Evolutionary conservation across 2,888 invertebrate genomes (phyloP).

Genomic region (Andrena trimmerana): DNA sequence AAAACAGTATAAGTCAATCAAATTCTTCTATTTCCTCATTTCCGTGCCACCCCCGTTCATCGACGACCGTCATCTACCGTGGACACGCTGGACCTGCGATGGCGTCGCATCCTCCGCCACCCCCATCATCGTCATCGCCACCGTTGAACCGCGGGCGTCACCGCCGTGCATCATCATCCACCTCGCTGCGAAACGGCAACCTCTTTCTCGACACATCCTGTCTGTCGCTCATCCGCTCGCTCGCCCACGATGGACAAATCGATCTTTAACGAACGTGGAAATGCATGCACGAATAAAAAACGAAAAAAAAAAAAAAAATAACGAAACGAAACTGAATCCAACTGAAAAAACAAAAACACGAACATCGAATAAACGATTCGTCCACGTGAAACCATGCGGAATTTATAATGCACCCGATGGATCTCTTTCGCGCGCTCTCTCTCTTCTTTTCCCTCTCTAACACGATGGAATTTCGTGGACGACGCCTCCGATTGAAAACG

Average conservation of each 20-base stretch:
- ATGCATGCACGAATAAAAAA: not conserved
- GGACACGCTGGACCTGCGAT: slow-evolving; percentile 48
- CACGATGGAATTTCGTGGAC: slow-evolving; percentile 48
- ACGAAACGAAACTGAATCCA: not conserved
- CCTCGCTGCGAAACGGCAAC: slow-evolving; percentile 32
- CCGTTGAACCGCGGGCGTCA: slow-evolving; percentile 51
- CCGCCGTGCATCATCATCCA: slow-evolving; percentile 31
- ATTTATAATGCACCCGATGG: slow-evolving; percentile 48
- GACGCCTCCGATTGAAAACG: slow-evolving; percentile 25
- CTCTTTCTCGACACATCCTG: slow-evolving; percentile 36
- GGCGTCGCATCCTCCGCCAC: slow-evolving; percentile 61
- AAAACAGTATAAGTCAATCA: slow-evolving; percentile 79
- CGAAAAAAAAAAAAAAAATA: not conserved
- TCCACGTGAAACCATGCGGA: slow-evolving; percentile 49
- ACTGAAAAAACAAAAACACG: not conserved
- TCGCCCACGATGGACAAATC: slow-evolving; percentile 6
- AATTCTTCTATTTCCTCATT: slow-evolving; percentile 85
- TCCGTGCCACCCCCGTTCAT: slow-evolving; percentile 77
- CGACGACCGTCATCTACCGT: slow-evolving; percentile 61
- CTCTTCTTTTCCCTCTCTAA: slow-evolving; percentile 46
- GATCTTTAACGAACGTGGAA: slow-evolving; percentile 29
- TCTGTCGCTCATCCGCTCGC: slow-evolving; percentile 29
- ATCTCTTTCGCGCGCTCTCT: slow-evolving; percentile 45
- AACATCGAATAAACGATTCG: slow-evolving; percentile 45
- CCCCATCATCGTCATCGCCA: slow-evolving; percentile 45